Conservation (phyloP, 2,797 vertebrate genomes). For the Myotis myotis region DNA sequence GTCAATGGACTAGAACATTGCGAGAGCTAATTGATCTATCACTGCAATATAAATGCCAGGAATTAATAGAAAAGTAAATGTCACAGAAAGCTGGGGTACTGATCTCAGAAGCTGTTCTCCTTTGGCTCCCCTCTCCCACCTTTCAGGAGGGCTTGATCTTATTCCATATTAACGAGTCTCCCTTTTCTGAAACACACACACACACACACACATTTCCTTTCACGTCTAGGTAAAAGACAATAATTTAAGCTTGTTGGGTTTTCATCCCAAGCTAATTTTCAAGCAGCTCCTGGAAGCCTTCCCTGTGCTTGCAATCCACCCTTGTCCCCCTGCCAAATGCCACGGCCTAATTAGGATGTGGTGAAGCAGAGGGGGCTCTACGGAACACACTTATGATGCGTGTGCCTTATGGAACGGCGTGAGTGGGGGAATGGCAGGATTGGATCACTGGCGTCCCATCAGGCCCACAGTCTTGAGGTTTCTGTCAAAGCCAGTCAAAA, state of each 20-base stretch:
- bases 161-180: not conserved
- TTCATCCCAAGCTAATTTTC: not conserved
- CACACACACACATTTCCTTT: not conserved
- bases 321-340: not conserved
- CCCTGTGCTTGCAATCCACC: not conserved
- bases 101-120: conserved; percentile 21
- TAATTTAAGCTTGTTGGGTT: not conserved
- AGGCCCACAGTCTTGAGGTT: not conserved
- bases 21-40: conserved; percentile 79
- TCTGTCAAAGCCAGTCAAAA: not conserved
- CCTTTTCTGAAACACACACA: not conserved
- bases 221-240: not conserved
- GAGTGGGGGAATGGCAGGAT: accelerated
- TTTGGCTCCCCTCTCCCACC: not conserved
- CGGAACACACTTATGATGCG: not conserved
- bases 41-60: conserved; percentile 79
- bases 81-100: conserved; percentile 67
- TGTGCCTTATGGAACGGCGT: not conserved
- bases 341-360: not conserved
- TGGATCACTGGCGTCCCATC: not conserved
- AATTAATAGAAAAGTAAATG: conserved; percentile 81
- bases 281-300: not conserved
- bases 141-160: not conserved
- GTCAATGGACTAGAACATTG: conserved; percentile 68
- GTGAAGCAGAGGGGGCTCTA: not conserved